phyloP scores from a whole-genome alignment of 1,140 invertebrate genomes.

The Pseudobourletiella spinata region DNA sequence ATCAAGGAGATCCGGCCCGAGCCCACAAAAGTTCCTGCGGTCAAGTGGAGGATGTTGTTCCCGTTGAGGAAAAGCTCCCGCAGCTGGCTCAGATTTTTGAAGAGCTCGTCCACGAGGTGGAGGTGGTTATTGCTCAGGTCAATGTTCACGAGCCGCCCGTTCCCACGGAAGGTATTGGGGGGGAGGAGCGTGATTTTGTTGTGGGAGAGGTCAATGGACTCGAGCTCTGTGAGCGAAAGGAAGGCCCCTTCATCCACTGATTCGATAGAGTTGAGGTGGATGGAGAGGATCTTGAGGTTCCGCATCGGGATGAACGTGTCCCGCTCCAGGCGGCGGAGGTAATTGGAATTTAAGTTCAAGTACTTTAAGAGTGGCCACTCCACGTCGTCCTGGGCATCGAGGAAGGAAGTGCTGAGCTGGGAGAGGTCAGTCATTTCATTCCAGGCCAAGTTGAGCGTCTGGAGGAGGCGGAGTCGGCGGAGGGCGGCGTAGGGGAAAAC shows the following conservation, averaged over 20 bases:
- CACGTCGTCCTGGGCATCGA: conserved; percentile 6
- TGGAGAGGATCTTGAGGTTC: conserved; percentile 63
- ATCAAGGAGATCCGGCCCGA: conserved; percentile 66
- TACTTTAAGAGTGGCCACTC: conserved; percentile 53
- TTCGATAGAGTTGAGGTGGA: conserved; percentile 74
- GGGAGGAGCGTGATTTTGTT: conserved; percentile 56
- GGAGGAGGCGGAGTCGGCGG: conserved; percentile 60
- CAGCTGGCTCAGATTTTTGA: conserved; percentile 64
- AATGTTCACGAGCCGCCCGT: conserved; percentile 64
- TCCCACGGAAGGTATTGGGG: conserved; percentile 55
- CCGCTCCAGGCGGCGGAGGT: conserved; percentile 60
- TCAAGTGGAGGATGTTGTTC: conserved; percentile 79
- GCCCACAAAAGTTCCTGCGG: conserved; percentile 67
- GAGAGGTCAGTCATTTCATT: conserved; percentile 67
- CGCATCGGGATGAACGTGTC: conserved; percentile 70
- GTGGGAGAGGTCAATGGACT: conserved; percentile 76
- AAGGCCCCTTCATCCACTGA: conserved; percentile 67
- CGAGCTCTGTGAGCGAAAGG: conserved; percentile 57
- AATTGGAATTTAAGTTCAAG: conserved; percentile 78
- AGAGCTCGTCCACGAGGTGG: conserved; percentile 67
- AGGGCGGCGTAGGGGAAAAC: conserved; percentile 70
- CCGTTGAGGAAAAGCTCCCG: conserved; percentile 75
- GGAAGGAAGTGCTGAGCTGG: conserved; percentile 43
- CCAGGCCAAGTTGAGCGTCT: conserved; percentile 65
- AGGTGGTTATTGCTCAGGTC: conserved; percentile 83